These are phyloP conservation scores for Sinocyclocheilus anshuiensis DNA, from an alignment of 2,113 vertebrate genomes.

Conservation along the genomic window DNA sequence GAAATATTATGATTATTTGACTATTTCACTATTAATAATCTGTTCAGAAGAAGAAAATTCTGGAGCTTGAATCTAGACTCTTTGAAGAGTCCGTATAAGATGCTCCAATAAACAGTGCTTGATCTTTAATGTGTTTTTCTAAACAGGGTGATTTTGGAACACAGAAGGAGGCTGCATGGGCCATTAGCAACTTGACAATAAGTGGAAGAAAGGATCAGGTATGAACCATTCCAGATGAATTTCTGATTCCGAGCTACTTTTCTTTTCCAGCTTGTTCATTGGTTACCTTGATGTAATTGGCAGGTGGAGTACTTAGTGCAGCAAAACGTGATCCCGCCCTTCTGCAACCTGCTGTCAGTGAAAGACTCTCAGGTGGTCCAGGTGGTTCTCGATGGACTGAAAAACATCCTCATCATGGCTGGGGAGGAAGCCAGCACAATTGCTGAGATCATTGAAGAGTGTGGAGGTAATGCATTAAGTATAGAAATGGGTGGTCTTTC, in stretches of 20 bases:
- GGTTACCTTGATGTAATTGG: conserved; percentile 52
- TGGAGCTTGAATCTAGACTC: neutral
- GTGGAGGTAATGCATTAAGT: conserved; percentile 81
- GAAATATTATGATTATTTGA: neutral
- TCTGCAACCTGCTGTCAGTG: conserved; percentile 94
- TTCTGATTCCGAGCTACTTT: neutral
- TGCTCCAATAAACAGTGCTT: neutral
- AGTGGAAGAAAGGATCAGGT: conserved; percentile 99
- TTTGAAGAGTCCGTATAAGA: neutral
- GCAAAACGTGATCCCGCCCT: conserved; percentile 95
- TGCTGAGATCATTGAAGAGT: conserved; percentile 98
- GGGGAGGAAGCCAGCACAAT: conserved; percentile 97
- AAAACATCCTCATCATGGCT: conserved; percentile 99
- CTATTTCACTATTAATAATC: neutral
- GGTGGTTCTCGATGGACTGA: conserved; percentile 96
- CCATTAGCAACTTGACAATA: conserved; percentile 99
- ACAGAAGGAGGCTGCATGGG: conserved; percentile 99
- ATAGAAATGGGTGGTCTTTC: neutral
- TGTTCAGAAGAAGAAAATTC: neutral
- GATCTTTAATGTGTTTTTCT: conserved; percentile 52
- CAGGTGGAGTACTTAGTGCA: conserved; percentile 98
- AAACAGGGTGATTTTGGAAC: conserved; percentile 96
- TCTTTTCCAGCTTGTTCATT: conserved; percentile 7
- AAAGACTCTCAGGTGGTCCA: conserved; percentile 99
- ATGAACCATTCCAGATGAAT: conserved; percentile 46